Percentiles rank a stretch among this genome's conserved stretches.
These are phyloP conservation scores for Muntiacus muntjak DNA, from an alignment of 2,113 vertebrate species.

Conservation along the genomic window DNA sequence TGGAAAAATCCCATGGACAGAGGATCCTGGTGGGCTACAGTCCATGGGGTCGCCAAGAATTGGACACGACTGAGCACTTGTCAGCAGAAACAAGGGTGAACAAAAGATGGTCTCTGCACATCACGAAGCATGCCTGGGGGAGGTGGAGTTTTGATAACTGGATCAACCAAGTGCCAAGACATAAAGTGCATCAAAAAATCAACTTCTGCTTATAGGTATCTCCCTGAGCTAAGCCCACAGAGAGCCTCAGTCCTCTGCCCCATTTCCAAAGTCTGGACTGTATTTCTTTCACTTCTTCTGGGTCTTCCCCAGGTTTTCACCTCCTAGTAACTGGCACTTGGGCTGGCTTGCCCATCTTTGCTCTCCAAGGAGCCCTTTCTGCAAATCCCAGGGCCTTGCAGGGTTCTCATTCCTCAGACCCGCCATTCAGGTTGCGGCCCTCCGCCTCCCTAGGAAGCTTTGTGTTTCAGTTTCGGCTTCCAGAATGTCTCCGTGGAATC, in stretches of 20 bases:
- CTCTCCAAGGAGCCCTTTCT: not conserved
- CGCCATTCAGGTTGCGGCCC: not conserved
- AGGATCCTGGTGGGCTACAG: not conserved
- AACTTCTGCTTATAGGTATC: too few relatives aligned
- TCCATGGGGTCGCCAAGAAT: not conserved
- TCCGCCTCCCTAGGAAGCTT: not conserved
- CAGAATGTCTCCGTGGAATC: not conserved
- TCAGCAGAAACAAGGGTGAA: not conserved
- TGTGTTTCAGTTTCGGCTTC: not conserved
- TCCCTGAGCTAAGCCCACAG: not conserved
- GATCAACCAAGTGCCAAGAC: not conserved
- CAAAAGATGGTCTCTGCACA: not conserved
- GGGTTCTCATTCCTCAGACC: not conserved
- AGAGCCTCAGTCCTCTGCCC: not conserved
- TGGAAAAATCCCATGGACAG: not conserved
- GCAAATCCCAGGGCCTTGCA: not conserved
- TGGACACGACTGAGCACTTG: not conserved
- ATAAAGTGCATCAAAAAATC: not conserved
- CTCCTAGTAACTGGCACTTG: not conserved
- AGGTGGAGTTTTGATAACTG: not conserved
- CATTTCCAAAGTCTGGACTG: not conserved
- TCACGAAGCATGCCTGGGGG: not conserved
- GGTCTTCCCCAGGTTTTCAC: not conserved
- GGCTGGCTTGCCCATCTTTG: not conserved
- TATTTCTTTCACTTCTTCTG: not conserved